Evolutionary conservation across 2,888 invertebrate genomes (phyloP).

Genomic region (Liodrosophila aerea): DNA sequence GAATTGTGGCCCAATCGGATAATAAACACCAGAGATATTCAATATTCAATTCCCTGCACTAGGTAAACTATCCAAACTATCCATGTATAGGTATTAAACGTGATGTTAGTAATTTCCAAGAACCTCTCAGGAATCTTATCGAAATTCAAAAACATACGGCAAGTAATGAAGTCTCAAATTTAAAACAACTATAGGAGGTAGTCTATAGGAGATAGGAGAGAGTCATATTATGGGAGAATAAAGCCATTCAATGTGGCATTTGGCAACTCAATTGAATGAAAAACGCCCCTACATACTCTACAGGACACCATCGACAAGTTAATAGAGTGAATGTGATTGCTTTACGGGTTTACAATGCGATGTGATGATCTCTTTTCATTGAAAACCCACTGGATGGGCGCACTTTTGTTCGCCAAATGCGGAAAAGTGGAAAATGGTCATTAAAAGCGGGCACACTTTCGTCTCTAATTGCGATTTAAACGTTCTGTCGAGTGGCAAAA

Average conservation of each 20-base stretch:
- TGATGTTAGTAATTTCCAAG: no score
- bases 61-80: no score
- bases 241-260: slow-evolving; percentile 17
- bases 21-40: no score
- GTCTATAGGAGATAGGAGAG: no score
- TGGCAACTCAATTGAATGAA: slow-evolving; percentile 17
- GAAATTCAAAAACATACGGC: no score
- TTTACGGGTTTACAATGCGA: slow-evolving; percentile 9
- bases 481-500: slow-evolving; percentile 60
- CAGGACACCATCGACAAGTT: slow-evolving; percentile 24
- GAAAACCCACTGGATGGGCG: slow-evolving; percentile 49
- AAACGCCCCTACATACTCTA: slow-evolving; percentile 42
- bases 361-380: slow-evolving; percentile 16
- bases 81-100: no score
- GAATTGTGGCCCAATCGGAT: no score
- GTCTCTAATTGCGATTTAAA: slow-evolving; percentile 65
- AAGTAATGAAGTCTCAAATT: no score
- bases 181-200: no score
- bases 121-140: no score
- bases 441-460: slow-evolving; percentile 57
- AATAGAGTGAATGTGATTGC: slow-evolving; percentile 43
- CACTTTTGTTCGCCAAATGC: slow-evolving; percentile 41
- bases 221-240: no score
- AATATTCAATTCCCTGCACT: no score
- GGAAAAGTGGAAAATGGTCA: slow-evolving; percentile 42